Conservation (phyloP, 1,140 invertebrate species). For the Caenorhabditis latens region DNA sequence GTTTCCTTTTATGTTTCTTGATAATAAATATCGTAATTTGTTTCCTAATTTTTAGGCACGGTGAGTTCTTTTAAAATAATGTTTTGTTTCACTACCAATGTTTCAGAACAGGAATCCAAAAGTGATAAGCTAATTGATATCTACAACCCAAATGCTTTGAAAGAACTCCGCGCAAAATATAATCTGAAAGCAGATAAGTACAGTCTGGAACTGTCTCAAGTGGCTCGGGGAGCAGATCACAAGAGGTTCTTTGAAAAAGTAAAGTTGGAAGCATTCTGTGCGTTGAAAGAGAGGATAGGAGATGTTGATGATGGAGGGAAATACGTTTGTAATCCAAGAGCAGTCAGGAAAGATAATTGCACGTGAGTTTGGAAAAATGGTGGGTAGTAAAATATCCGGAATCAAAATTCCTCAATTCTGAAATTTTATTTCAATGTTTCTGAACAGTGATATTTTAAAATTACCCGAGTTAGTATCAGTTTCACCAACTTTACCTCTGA, state of each 20-base stretch:
- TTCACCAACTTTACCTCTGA: too few species aligned
- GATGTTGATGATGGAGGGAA: conserved; percentile 17
- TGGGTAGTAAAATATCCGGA: too few species aligned
- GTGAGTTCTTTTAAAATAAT: background rate
- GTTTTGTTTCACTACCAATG: too few species aligned
- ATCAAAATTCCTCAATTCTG: too few species aligned
- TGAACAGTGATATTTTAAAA: too few species aligned
- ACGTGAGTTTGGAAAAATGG: background rate
- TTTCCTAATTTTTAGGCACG: background rate
- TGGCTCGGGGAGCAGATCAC: too few species aligned
- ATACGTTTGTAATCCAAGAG: conserved; percentile 22
- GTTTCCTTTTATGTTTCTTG: background rate
- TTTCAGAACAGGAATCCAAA: background rate
- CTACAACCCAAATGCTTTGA: background rate
- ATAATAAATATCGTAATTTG: background rate
- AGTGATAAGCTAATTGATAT: background rate
- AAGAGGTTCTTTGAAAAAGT: background rate
- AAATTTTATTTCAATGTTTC: too few species aligned
- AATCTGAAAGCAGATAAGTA: background rate
- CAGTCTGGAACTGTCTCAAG: background rate
- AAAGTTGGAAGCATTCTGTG: background rate
- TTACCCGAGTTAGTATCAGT: too few species aligned
- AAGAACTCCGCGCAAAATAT: background rate
- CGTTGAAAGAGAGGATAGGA: background rate
- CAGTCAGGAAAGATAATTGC: conserved; percentile 14